phyloP scores from a whole-genome alignment of 2,113 vertebrate genomes.

The Prionailurus bengalensis region DNA sequence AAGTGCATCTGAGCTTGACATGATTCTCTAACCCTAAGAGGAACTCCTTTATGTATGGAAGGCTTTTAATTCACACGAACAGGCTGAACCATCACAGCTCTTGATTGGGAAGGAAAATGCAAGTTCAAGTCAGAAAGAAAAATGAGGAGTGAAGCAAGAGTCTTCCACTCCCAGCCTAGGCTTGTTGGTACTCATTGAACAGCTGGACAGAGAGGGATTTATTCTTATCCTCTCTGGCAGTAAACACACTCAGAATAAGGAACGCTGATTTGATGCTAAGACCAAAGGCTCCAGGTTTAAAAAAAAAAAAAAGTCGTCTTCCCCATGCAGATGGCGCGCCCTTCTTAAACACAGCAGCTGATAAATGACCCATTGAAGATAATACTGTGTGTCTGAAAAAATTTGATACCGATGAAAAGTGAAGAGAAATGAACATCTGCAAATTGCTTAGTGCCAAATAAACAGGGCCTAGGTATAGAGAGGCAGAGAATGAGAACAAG shows the following conservation, averaged over 20 bases:
- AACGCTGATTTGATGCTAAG: not conserved
- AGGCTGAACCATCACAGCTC: not conserved
- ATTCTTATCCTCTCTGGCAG: constrained; percentile 3
- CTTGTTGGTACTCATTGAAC: constrained; percentile 15
- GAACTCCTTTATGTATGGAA: constrained; percentile 9
- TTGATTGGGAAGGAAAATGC: constrained; percentile 34
- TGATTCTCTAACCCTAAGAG: constrained; percentile 52
- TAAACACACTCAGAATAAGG: not conserved
- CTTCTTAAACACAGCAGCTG: not conserved
- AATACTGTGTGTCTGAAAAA: not conserved
- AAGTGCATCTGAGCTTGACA: constrained; percentile 23
- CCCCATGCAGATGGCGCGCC: not conserved
- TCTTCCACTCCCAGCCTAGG: not conserved
- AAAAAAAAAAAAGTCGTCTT: not conserved
- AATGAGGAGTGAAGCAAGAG: constrained; percentile 30
- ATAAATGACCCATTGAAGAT: not conserved
- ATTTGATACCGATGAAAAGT: not conserved
- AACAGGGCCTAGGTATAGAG: not conserved
- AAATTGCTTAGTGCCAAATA: not conserved
- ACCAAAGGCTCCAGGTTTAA: not conserved
- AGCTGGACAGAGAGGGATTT: not conserved
- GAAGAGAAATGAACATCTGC: constrained; percentile 3
- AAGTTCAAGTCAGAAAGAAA: constrained; percentile 58
- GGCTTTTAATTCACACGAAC: constrained; percentile 44
- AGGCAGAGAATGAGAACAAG: not conserved